phyloP scores from a whole-genome alignment of 2,113 vertebrate species.

The Mohoua ochrocephala region DNA sequence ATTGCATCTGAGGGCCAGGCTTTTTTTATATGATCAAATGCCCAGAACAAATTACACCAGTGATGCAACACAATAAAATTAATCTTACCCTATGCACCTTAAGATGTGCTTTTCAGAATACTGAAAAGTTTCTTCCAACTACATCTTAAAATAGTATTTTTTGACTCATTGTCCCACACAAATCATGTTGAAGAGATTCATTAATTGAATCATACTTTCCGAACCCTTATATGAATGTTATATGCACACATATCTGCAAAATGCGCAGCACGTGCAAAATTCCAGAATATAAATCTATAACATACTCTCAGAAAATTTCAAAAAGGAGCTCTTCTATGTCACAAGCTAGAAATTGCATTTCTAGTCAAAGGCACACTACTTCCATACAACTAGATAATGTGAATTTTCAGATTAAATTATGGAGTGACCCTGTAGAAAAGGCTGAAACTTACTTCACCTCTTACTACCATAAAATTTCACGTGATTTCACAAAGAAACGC shows the following conservation, averaged over 20 bases:
- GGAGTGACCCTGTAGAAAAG: not conserved
- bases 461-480: not conserved
- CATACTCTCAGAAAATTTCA: not conserved
- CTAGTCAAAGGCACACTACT: not conserved
- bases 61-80: not conserved
- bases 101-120: not conserved
- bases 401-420: not conserved
- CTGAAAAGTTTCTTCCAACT: not conserved
- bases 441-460: not conserved
- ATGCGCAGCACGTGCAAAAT: not conserved
- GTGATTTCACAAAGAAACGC: not conserved
- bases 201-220: not conserved
- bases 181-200: not conserved
- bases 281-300: not conserved
- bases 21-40: not conserved
- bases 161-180: not conserved
- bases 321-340: not conserved
- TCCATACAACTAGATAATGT: not conserved
- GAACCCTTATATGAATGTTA: not conserved
- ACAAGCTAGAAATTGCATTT: not conserved
- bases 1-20: not conserved
- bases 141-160: not conserved
- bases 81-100: not conserved
- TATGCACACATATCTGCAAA: not conserved
- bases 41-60: not conserved